Conservation (phyloP, 1,140 invertebrate species). For the Hylyphantes graminicola region DNA sequence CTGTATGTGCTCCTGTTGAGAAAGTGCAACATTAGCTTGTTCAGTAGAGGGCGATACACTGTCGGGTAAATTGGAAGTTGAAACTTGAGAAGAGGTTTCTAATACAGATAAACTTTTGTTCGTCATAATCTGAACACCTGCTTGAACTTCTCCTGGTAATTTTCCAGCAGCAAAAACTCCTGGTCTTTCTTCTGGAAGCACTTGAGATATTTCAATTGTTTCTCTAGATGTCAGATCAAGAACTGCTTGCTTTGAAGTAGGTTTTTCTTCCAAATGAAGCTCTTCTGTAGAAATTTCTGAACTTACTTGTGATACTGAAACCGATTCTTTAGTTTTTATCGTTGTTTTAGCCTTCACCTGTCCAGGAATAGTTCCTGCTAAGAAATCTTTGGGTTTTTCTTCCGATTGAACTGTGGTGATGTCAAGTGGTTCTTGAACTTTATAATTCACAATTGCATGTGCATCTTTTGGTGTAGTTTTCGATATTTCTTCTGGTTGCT, state of each 20-base stretch:
- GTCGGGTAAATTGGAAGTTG: slow-evolving; percentile 30
- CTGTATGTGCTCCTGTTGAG: slow-evolving; percentile 44
- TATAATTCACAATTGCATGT: slow-evolving; percentile 38
- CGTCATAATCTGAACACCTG: slow-evolving; percentile 48
- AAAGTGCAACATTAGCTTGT: slow-evolving; percentile 39
- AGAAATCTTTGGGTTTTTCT: slow-evolving; percentile 59
- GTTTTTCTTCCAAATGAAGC: slow-evolving; percentile 52
- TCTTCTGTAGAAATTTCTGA: slow-evolving; percentile 49
- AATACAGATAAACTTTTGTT: slow-evolving; percentile 58
- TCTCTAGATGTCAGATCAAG: slow-evolving; percentile 55
- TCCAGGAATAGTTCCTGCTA: slow-evolving; percentile 46
- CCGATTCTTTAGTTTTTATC: slow-evolving; percentile 57
- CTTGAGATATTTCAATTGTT: slow-evolving; percentile 54
- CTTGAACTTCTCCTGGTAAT: slow-evolving; percentile 59
- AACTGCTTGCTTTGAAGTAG: slow-evolving; percentile 26
- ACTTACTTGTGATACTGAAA: slow-evolving; percentile 57
- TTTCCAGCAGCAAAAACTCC: slow-evolving; percentile 54
- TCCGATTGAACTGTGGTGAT: slow-evolving; percentile 47
- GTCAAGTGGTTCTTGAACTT: slow-evolving; percentile 49
- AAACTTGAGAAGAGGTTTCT: slow-evolving; percentile 53
- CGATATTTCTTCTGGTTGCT: slow-evolving; percentile 53
- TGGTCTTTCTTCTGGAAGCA: slow-evolving; percentile 51
- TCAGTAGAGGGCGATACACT: slow-evolving; percentile 27
- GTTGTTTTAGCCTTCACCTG: slow-evolving; percentile 52
- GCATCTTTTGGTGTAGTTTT: slow-evolving; percentile 41